These are phyloP conservation scores for Thamnaconus septentrionalis DNA, from an alignment of 2,113 vertebrate species.

Conservation along the genomic window DNA sequence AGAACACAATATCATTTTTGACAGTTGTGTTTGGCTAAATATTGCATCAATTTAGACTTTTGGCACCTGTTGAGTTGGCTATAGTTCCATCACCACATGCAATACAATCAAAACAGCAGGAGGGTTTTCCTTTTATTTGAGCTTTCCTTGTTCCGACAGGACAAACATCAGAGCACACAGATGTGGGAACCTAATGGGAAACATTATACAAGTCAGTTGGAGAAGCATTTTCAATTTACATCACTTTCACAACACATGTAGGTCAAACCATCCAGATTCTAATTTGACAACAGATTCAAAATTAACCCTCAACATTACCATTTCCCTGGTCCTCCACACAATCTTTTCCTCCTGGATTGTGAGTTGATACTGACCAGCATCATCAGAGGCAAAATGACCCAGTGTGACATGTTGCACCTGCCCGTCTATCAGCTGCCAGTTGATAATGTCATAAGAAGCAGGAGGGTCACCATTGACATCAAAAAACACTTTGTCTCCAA, in stretches of 20 bases:
- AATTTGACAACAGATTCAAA: too few species aligned
- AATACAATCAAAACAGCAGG: slow-evolving; percentile 76
- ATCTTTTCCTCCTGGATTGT: slow-evolving; percentile 65
- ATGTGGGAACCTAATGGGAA: slow-evolving; percentile 53
- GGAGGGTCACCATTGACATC: slow-evolving; percentile 74
- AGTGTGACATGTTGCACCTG: slow-evolving; percentile 73
- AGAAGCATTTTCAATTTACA: too few species aligned
- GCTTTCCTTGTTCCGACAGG: slow-evolving; percentile 68
- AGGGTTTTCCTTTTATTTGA: slow-evolving; percentile 60
- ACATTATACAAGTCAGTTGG: too few species aligned
- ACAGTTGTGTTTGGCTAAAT: background rate
- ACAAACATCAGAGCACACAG: slow-evolving; percentile 72
- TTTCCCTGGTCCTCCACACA: slow-evolving; percentile 66
- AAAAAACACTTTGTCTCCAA: slow-evolving; percentile 72
- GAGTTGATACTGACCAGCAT: slow-evolving; percentile 54
- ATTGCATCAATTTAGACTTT: background rate
- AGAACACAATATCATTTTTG: too few species aligned
- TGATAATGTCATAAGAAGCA: slow-evolving; percentile 75
- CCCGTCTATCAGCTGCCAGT: slow-evolving; percentile 75
- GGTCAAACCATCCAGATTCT: too few species aligned
- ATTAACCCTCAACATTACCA: slow-evolving; percentile 28
- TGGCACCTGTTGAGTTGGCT: slow-evolving; percentile 70
- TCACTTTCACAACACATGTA: too few species aligned
- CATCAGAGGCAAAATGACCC: slow-evolving; percentile 64
- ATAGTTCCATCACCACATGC: slow-evolving; percentile 70